phyloP scores from a whole-genome alignment of 2,888 invertebrate species.

The Lasioglossum figueresi region DNA sequence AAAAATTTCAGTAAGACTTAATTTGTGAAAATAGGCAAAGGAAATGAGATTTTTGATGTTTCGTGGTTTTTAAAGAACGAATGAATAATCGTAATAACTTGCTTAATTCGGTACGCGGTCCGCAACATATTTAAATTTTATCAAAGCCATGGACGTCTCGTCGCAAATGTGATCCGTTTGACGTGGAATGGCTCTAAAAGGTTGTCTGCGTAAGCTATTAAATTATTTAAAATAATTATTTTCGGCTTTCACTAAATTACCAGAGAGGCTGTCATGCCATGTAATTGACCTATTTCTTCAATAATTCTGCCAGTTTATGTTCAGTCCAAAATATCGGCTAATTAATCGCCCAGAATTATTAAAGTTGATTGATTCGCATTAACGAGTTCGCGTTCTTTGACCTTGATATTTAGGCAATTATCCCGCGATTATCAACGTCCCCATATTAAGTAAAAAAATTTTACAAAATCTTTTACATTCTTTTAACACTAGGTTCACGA shows the following conservation, averaged over 20 bases:
- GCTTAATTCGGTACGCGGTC: not conserved
- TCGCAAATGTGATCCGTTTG: not conserved
- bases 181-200: not conserved
- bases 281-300: not conserved
- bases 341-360: not conserved
- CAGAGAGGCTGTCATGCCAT: not conserved
- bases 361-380: not conserved
- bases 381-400: not conserved
- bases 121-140: not conserved
- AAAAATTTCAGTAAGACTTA: not conserved
- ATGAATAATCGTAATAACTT: not conserved
- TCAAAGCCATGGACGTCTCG: not conserved
- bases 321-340: not conserved
- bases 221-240: constrained; percentile 1
- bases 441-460: not conserved
- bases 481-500: not conserved
- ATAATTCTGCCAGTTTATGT: not conserved
- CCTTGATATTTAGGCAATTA: not conserved
- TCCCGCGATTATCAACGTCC: not conserved
- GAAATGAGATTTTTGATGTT: not conserved
- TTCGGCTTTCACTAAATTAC: not conserved
- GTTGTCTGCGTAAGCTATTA: not conserved
- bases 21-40: not conserved
- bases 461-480: not conserved
- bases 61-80: not conserved